A percentile compares a stretch with the other conserved stretches of the same genome.
Conservation (phyloP, 2,113 vertebrate species). For the Sardina pilchardus region DNA sequence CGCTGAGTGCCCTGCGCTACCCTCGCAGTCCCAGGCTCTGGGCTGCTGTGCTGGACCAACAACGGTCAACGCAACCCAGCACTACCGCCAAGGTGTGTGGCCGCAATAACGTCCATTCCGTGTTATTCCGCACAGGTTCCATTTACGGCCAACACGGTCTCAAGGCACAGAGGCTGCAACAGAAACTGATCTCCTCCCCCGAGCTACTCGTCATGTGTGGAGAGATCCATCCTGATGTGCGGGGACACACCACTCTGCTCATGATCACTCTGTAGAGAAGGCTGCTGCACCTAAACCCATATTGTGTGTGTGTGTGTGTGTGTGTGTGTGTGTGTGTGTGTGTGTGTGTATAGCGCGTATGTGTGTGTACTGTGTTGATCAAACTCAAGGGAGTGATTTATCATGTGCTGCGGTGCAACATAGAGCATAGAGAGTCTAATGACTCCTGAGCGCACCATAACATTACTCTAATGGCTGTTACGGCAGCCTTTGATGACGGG, state of each 20-base stretch:
- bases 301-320: too few relatives aligned
- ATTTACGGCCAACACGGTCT: neutral
- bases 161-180: neutral
- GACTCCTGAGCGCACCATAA: neutral
- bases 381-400: neutral
- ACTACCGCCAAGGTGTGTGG: neutral
- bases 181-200: neutral
- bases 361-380: neutral
- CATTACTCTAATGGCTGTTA: constrained; percentile 5
- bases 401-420: neutral
- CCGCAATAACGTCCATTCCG: neutral
- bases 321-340: too few relatives aligned
- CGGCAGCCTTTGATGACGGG: neutral
- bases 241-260: neutral
- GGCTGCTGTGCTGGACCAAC: neutral
- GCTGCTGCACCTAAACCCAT: neutral
- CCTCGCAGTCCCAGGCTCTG: too few relatives aligned
- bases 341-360: too few relatives aligned
- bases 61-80: neutral
- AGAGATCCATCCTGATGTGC: neutral
- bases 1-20: neutral
- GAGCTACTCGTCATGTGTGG: neutral
- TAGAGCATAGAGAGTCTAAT: neutral
- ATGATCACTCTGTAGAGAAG: neutral
- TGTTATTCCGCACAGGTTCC: neutral